These are phyloP conservation scores for Agrochola lychnidis DNA, from an alignment of 2,888 invertebrate species.

Conservation along the genomic window DNA sequence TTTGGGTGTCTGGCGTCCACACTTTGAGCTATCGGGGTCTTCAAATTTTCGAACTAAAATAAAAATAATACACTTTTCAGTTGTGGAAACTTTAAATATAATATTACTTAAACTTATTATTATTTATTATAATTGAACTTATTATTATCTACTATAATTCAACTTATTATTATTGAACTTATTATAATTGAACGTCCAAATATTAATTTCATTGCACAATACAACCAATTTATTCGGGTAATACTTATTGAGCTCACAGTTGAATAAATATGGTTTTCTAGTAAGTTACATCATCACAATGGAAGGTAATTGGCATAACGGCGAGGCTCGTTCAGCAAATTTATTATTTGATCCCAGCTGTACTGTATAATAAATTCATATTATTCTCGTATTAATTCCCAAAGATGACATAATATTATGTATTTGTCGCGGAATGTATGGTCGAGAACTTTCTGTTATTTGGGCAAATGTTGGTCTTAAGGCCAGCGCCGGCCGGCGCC, in stretches of 20 bases:
- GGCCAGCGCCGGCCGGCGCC: neutral
- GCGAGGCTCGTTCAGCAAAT: constrained; percentile 40
- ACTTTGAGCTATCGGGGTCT: neutral
- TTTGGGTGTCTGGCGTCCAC: neutral
- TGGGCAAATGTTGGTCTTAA: neutral
- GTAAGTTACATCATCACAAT: constrained; percentile 60
- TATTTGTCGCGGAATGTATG: neutral
- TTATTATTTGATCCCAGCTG: constrained; percentile 43
- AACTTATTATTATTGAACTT: neutral
- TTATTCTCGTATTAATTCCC: constrained; percentile 37
- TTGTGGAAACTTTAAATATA: neutral
- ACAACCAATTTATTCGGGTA: constrained; percentile 11
- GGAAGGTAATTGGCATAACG: constrained; percentile 56
- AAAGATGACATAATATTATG: constrained; percentile 32
- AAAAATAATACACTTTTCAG: neutral
- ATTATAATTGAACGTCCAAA: neutral
- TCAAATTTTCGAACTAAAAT: neutral
- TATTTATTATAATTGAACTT: too few species aligned
- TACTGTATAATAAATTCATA: constrained; percentile 36
- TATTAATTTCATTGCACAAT: constrained; percentile 10
- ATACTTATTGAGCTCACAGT: constrained; percentile 31
- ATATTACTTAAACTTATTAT: too few species aligned
- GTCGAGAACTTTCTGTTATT: constrained; percentile 1
- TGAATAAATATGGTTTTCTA: constrained; percentile 53
- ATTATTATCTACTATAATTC: too few species aligned